Evolutionary conservation across 1,140 invertebrate genomes (phyloP).

Genomic region (Pissodes strobi): DNA sequence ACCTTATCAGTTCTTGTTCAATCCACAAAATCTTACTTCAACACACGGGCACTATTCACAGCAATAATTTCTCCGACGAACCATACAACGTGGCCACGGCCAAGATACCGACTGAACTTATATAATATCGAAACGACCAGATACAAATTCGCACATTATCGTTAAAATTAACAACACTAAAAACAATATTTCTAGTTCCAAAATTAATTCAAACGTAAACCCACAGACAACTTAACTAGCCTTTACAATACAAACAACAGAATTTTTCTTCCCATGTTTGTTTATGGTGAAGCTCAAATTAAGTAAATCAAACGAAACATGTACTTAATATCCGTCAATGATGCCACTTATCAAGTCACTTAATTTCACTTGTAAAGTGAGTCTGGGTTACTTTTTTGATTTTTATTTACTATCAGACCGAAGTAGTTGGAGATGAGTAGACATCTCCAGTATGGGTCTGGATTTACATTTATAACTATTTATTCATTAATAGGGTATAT

Average conservation of each 20-base stretch:
- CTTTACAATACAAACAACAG: slow-evolving; percentile 16
- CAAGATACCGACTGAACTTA: too few species aligned
- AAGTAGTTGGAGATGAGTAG: too few species aligned
- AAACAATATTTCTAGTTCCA: neutral
- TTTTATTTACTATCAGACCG: neutral
- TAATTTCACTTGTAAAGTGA: slow-evolving; percentile 22
- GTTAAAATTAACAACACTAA: neutral
- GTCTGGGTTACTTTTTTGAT: slow-evolving; percentile 17
- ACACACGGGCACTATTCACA: too few species aligned
- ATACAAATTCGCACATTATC: neutral
- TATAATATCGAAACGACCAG: too few species aligned
- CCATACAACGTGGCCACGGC: too few species aligned
- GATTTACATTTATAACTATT: too few species aligned
- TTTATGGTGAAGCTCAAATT: slow-evolving; percentile 11
- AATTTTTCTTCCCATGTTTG: slow-evolving; percentile 19
- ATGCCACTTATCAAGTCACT: slow-evolving; percentile 23
- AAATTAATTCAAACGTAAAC: slow-evolving; percentile 19
- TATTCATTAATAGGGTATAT: too few species aligned
- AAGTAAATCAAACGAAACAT: slow-evolving; percentile 23
- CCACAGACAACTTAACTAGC: slow-evolving; percentile 14
- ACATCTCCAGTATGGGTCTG: too few species aligned
- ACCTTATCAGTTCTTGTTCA: too few species aligned
- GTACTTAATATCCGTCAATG: slow-evolving; percentile 26
- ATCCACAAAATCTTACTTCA: too few species aligned
- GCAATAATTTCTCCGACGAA: too few species aligned